Conservation (phyloP, 2,888 invertebrate species). For the Sipha maydis region DNA sequence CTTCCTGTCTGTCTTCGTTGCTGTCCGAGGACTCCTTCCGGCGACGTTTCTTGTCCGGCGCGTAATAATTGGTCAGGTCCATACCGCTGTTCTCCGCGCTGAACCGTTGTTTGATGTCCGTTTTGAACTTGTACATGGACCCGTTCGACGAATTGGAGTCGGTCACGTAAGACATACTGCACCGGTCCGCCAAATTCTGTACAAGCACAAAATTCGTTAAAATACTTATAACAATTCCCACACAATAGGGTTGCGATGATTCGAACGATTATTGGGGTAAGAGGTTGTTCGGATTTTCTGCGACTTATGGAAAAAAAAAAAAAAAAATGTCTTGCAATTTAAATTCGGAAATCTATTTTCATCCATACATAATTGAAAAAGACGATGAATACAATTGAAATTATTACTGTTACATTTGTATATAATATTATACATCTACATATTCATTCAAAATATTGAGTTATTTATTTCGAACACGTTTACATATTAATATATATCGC, state of each 20-base stretch:
- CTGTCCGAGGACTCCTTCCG: constrained; percentile 15
- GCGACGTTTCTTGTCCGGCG: constrained; percentile 36
- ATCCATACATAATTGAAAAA: neutral
- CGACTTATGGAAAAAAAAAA: neutral
- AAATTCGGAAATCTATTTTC: too few species aligned
- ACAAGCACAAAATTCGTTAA: neutral
- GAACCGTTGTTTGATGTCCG: constrained; percentile 90
- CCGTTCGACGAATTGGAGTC: constrained; percentile 67
- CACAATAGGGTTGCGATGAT: neutral
- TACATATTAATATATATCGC: too few species aligned
- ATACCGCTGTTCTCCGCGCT: constrained; percentile 67
- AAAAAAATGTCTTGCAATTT: too few species aligned
- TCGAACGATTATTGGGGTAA: too few species aligned
- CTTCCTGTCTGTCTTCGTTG: constrained; percentile 67
- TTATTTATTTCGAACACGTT: too few species aligned
- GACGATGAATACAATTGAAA: too few species aligned
- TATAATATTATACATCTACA: too few species aligned
- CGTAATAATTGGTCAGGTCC: constrained; percentile 17
- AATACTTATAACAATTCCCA: too few species aligned
- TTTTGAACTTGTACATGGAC: constrained; percentile 86
- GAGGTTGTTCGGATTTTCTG: too few species aligned
- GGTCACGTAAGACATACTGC: constrained; percentile 63
- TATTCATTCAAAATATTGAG: too few species aligned
- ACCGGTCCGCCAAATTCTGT: constrained; percentile 64
- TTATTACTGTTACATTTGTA: too few species aligned